phyloP scores from a whole-genome alignment of 2,113 vertebrate species.

The Illadopsis cleaveri region DNA sequence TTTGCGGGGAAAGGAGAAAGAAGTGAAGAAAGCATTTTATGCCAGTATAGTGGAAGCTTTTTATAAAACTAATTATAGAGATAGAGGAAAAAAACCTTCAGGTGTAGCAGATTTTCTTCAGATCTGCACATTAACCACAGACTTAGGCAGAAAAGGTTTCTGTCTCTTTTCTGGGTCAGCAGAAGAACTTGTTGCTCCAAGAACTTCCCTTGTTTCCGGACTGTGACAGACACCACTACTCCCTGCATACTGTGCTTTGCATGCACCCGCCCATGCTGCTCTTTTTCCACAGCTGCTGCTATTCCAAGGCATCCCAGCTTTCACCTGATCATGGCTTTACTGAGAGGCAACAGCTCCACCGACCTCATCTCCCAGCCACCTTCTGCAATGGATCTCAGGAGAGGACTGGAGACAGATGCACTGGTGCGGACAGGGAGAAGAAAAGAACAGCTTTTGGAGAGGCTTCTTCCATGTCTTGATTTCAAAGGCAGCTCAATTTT shows the following conservation, averaged over 20 bases:
- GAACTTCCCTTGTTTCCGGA: not conserved
- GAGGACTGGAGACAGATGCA: not conserved
- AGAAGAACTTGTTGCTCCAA: not conserved
- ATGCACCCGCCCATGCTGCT: accelerated
- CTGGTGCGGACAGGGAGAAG: not conserved
- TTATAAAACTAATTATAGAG: not conserved
- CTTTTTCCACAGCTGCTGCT: not conserved
- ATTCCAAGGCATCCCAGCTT: not conserved
- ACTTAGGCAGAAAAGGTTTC: not conserved
- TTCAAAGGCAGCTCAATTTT: not conserved
- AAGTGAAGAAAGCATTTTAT: not conserved
- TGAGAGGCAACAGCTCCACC: not conserved
- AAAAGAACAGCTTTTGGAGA: not conserved
- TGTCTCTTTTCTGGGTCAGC: not conserved
- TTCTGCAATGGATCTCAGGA: not conserved
- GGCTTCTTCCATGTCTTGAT: not conserved
- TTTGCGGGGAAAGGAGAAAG: not conserved
- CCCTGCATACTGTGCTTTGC: not conserved
- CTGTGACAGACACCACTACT: not conserved
- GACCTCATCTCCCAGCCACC: accelerated
- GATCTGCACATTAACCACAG: accelerated
- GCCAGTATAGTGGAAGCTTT: not conserved
- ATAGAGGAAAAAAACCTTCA: not conserved
- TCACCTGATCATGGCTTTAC: accelerated
- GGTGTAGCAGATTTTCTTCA: not conserved